Conservation (phyloP, 1,140 invertebrate species). For the Sitodiplosis mosellana region DNA sequence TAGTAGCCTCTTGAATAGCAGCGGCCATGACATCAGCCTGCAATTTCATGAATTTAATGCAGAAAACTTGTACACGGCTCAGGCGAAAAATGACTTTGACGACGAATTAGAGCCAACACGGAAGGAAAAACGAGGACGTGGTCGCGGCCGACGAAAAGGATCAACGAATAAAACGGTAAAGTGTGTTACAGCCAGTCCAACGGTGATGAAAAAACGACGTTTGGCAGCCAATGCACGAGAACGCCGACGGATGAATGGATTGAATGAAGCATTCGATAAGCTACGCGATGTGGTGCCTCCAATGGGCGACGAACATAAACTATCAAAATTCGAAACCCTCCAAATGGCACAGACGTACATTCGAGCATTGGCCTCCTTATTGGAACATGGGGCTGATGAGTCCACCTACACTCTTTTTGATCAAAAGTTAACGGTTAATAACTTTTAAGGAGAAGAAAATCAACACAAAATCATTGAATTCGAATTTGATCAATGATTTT, state of each 20-base stretch:
- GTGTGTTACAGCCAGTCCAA: constrained; percentile 10
- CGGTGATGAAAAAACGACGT: constrained; percentile 36
- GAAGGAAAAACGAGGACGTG: no score
- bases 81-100: no score
- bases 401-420: constrained; percentile 1
- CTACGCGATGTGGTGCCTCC: constrained; percentile 55
- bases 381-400: constrained; percentile 16
- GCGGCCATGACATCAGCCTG: no score
- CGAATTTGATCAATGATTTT: no score
- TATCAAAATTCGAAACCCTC: constrained; percentile 65
- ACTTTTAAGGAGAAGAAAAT: neutral
- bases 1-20: no score
- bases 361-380: constrained; percentile 28
- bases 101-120: no score
- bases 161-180: no score
- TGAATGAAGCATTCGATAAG: constrained; percentile 60
- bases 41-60: no score
- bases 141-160: no score
- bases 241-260: constrained; percentile 51
- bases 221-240: constrained; percentile 56
- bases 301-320: constrained; percentile 49
- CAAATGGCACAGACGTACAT: constrained; percentile 74
- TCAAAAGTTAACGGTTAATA: neutral
- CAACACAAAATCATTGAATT: no score
- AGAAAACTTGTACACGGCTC: no score